phyloP scores from a whole-genome alignment of 2,113 vertebrate genomes.

The Syrrhaptes paradoxus region DNA sequence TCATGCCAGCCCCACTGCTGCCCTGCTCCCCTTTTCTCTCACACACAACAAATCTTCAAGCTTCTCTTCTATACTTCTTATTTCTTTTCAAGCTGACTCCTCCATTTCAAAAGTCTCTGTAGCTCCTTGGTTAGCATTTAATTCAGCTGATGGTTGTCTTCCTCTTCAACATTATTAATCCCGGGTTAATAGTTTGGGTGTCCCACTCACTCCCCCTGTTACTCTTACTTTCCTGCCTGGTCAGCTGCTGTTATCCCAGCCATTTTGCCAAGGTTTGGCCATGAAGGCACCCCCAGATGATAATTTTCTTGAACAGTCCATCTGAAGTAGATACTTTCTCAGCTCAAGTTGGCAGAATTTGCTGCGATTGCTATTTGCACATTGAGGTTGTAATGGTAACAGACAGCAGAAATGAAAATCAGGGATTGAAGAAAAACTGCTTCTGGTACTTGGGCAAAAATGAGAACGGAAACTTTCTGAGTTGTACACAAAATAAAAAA shows the following conservation, averaged over 20 bases:
- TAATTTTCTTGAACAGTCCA: background rate
- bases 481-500: background rate
- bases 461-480: background rate
- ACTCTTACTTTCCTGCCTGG: background rate
- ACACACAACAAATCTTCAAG: background rate
- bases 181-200: background rate
- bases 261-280: background rate
- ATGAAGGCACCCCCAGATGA: background rate
- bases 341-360: background rate
- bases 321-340: background rate
- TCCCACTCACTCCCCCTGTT: background rate
- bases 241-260: background rate
- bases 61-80: background rate
- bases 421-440: background rate
- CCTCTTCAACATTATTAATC: background rate
- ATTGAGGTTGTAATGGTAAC: background rate
- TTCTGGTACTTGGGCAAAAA: background rate
- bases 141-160: background rate
- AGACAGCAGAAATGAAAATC: slow-evolving; percentile 1
- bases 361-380: background rate
- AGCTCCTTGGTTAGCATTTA: background rate
- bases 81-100: background rate
- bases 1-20: fast-evolving
- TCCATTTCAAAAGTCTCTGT: background rate
- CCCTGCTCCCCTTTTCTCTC: background rate